Evolutionary conservation across 2,888 invertebrate species (phyloP).

Genomic region (Eilema depressum): DNA sequence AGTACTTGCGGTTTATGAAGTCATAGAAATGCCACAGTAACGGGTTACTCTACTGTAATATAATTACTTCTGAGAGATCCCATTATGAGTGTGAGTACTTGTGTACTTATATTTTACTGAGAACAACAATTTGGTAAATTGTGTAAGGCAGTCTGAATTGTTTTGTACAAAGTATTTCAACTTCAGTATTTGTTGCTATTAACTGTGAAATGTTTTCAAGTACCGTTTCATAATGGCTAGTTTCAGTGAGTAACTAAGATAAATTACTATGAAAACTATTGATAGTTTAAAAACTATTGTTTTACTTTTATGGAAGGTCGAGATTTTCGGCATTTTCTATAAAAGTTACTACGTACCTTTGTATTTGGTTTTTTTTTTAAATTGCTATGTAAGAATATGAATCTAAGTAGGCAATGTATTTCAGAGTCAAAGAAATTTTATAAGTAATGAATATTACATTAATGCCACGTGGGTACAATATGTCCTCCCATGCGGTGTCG

Average conservation of each 20-base stretch:
- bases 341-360: background rate
- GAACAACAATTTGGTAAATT: conserved; percentile 10
- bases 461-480: too few species aligned
- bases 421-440: too few species aligned
- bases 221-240: background rate
- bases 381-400: too few species aligned
- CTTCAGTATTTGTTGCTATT: background rate
- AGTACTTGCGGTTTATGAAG: conserved; percentile 41
- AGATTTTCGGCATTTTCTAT: background rate
- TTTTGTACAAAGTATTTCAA: background rate
- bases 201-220: background rate
- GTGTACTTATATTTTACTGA: conserved; percentile 16
- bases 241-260: too few species aligned
- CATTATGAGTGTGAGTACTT: conserved; percentile 17
- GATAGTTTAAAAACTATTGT: too few species aligned
- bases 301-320: background rate
- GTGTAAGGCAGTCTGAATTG: conserved; percentile 11
- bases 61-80: conserved; percentile 37
- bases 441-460: too few species aligned
- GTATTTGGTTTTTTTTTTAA: too few species aligned
- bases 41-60: conserved; percentile 37
- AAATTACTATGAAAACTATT: too few species aligned
- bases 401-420: too few species aligned
- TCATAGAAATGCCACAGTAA: conserved; percentile 38
- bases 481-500: too few species aligned